phyloP scores from a whole-genome alignment of 2,888 invertebrate genomes.

The Rhogogaster chlorosoma region DNA sequence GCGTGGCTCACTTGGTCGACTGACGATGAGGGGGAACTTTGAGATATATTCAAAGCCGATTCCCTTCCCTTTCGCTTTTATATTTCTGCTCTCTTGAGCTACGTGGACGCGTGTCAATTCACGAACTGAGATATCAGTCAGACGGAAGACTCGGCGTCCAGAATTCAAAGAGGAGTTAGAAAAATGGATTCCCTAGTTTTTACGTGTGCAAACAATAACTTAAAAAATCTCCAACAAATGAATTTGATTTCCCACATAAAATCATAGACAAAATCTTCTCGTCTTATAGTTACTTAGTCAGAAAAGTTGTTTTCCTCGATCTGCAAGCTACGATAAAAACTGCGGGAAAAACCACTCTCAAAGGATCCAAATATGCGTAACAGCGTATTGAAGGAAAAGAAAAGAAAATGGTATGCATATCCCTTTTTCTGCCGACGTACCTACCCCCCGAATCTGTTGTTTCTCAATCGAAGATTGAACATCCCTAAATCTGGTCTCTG shows the following conservation, averaged over 20 bases:
- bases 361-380: background rate
- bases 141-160: background rate
- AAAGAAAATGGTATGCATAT: background rate
- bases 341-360: background rate
- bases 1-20: slow-evolving; percentile 26
- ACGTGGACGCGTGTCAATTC: slow-evolving; percentile 10
- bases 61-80: slow-evolving; percentile 15
- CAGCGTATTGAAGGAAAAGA: background rate
- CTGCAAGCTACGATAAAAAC: background rate
- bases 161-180: background rate
- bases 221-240: background rate
- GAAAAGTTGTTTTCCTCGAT: background rate
- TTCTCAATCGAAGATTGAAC: slow-evolving; percentile 1
- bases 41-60: slow-evolving; percentile 40
- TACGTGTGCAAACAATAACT: background rate
- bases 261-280: background rate
- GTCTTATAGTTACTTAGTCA: background rate
- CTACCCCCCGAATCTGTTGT: slow-evolving; percentile 3
- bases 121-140: background rate
- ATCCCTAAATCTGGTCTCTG: background rate
- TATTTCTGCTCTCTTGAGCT: slow-evolving; percentile 37
- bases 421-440: background rate
- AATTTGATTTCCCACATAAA: background rate
- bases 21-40: slow-evolving; percentile 33
- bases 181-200: background rate